These are phyloP conservation scores for Gymnopithys bicolor DNA, from an alignment of 2,797 vertebrate genomes.

Conservation along the genomic window DNA sequence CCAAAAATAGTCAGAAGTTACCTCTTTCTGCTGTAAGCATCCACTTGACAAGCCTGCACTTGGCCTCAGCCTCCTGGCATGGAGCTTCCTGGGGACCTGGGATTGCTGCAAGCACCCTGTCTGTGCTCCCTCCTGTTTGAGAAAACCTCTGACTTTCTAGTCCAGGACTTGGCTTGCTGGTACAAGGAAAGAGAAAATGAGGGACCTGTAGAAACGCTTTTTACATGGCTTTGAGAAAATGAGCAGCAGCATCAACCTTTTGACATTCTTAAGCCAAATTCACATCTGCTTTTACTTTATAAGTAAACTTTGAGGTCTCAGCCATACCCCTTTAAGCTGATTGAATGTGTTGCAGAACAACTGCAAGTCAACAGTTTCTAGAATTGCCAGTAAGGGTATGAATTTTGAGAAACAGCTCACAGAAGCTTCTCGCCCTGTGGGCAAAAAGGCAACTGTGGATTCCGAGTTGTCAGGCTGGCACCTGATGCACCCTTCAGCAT, in stretches of 20 bases:
- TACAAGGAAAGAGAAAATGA: neutral
- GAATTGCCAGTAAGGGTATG: neutral
- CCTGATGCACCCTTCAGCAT: neutral
- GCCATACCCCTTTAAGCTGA: neutral
- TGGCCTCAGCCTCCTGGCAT: neutral
- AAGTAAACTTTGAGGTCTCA: neutral
- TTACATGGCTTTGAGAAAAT: neutral
- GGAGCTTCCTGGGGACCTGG: neutral
- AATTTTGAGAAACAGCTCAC: neutral
- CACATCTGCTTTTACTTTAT: neutral
- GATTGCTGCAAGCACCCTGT: neutral
- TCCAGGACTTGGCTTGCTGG: neutral
- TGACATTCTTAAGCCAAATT: neutral
- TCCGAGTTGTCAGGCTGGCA: neutral
- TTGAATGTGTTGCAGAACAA: neutral
- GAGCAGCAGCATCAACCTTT: neutral
- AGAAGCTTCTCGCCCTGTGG: neutral
- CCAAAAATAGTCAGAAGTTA: neutral
- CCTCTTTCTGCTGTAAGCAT: neutral
- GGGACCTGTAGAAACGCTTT: neutral
- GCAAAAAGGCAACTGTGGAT: neutral
- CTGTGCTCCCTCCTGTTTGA: neutral
- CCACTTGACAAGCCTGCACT: neutral
- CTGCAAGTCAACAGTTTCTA: neutral
- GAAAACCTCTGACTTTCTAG: neutral